Base-by-base conservation (phyloP, 2,797 vertebrate species). In the Lagothrix lagotricha region DNA sequence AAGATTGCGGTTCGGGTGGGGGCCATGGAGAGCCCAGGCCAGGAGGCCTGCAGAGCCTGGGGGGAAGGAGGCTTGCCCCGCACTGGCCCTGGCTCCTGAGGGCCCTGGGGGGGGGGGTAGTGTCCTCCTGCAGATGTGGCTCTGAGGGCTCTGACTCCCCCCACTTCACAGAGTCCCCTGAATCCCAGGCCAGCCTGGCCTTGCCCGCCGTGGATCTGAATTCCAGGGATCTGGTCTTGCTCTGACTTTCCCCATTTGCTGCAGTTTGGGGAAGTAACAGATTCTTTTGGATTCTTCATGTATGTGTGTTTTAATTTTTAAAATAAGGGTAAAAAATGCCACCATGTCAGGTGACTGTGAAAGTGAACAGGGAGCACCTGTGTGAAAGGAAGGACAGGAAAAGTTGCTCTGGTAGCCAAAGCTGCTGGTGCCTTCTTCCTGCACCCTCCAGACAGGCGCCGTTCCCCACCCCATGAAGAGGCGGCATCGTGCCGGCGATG, bases 321-420 rank as follows among this genome's bases (percentile, higher is more conserved):
- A 57, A 10, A 11, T 30, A 20, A 17, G 19, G 46, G 3, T 6
- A 22, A 22, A 5, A 36, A 4, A 9, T 0, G 4, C 14, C 0
- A 0, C 30, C 22, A 22, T 28, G 26, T 9, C 24, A 28, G 5
- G 5, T 1, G 14, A 10, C 0, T 4, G 1, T 2, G 39, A 22
- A 86, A 28, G 24, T 36, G 28, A n/a, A 17, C 22, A 52, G 8
- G 28, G 48, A 61, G 19, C 39, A 11, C 39, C 41, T 7, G 12
- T 7, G 26, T 58, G 80, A 17, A 19, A 19, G 15, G 61, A n/a
- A 67, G 15, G 61, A 19, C 33, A 9, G 0, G 33, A 33, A n/a
- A 9, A 19, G 1, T n/a, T 36, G 9, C 67, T 36, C 67, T 36
- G 4, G 4, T 11, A 26, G 70, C 70, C 70, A 13, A 12, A 20